A percentile compares a stretch with the other conserved stretches of the same genome.
phyloP scores from a whole-genome alignment of 2,797 vertebrate genomes.

The Danio jaintianensis region DNA sequence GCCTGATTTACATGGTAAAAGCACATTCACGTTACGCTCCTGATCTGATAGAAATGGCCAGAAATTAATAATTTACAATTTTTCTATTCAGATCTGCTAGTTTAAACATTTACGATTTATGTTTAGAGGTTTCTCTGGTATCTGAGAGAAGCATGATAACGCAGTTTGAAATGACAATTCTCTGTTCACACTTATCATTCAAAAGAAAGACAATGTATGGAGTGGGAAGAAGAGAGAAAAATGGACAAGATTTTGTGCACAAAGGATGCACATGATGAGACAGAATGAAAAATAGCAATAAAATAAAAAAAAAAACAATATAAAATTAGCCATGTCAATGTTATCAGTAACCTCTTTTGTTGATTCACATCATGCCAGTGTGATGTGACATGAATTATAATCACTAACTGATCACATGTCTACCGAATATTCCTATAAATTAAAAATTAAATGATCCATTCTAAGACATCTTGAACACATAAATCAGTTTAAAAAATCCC shows the following conservation, averaged over 20 bases:
- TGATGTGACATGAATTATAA: constrained; percentile 70
- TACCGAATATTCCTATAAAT: neutral
- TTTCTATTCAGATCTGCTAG: constrained; percentile 1
- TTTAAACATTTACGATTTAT: neutral
- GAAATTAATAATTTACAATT: constrained; percentile 12
- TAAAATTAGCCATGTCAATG: constrained; percentile 84
- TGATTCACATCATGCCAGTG: constrained; percentile 76
- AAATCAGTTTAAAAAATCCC: constrained; percentile 54
- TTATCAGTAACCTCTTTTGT: constrained; percentile 87
- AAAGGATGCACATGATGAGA: constrained; percentile 66
- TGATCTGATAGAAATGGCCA: constrained; percentile 16
- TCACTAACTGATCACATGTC: constrained; percentile 25
- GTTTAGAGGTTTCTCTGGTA: constrained; percentile 76
- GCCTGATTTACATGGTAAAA: too few species aligned
- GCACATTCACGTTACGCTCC: neutral
- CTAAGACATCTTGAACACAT: neutral
- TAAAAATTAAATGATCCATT: neutral
- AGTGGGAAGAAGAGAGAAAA: constrained; percentile 69
- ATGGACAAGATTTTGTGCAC: constrained; percentile 62
- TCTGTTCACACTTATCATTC: constrained; percentile 76
- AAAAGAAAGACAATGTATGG: constrained; percentile 76
- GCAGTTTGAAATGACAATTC: constrained; percentile 77
- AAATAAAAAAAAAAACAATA: constrained; percentile 64
- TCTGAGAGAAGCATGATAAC: constrained; percentile 81
- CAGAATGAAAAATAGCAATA: constrained; percentile 56